Evolutionary conservation across 2,888 invertebrate species (phyloP).

Genomic region (Drosophila birchii): DNA sequence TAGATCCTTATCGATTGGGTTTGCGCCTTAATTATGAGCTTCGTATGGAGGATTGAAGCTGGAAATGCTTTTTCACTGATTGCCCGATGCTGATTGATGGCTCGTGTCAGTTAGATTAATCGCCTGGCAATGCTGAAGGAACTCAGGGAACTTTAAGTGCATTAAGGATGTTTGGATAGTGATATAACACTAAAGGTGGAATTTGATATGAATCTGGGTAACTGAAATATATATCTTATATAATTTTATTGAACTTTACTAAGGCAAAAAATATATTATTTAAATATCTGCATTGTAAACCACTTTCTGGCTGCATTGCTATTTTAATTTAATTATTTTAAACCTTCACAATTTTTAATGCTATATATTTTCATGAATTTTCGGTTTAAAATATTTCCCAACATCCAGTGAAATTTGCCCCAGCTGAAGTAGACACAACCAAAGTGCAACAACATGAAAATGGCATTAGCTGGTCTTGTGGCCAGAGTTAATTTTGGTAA

Average conservation of each 20-base stretch:
- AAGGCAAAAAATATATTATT: neutral
- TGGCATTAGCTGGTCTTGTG: slow-evolving; percentile 40
- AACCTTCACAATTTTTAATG: neutral
- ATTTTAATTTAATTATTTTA: neutral
- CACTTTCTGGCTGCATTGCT: neutral
- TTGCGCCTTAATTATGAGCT: slow-evolving; percentile 35
- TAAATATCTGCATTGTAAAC: too few relatives aligned
- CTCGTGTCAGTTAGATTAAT: slow-evolving; percentile 38
- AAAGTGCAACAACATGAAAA: slow-evolving; percentile 37
- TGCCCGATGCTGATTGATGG: slow-evolving; percentile 68
- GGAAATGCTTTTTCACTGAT: slow-evolving; percentile 65
- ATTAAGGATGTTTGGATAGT: neutral
- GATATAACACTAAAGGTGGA: neutral
- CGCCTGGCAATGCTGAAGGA: slow-evolving; percentile 5
- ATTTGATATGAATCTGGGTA: neutral
- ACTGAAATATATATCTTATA: too few relatives aligned
- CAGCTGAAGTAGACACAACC: neutral
- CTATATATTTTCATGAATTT: neutral
- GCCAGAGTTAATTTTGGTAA: slow-evolving; percentile 36
- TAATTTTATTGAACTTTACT: neutral
- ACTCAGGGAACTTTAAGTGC: neutral
- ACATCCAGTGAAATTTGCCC: neutral
- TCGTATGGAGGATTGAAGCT: slow-evolving; percentile 37
- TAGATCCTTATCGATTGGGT: slow-evolving; percentile 29
- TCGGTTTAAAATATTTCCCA: neutral